A percentile compares a stretch with the other conserved stretches of the same genome.
phyloP scores from a whole-genome alignment of 2,797 vertebrate species.

The Mormyrus proboscirostris region DNA sequence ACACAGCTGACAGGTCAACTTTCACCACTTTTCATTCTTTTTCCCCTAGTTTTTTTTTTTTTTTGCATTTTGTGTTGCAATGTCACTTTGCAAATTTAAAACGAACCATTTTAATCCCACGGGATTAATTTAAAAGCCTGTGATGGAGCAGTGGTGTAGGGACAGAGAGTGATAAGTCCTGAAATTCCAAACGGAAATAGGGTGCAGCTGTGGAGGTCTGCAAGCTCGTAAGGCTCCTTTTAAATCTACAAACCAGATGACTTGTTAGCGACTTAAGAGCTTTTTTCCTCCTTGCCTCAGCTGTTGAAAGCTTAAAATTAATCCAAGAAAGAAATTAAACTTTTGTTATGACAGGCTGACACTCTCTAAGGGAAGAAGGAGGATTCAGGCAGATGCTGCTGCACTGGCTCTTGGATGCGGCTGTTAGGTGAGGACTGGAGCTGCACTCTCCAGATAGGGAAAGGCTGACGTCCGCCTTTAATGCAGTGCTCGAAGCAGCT shows the following conservation, averaged over 20 bases:
- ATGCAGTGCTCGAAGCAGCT: background rate
- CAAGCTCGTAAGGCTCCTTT: constrained; percentile 35
- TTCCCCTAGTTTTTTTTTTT: constrained; percentile 1
- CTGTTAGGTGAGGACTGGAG: background rate
- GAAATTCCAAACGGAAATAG: constrained; percentile 40
- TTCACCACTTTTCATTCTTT: constrained; percentile 17
- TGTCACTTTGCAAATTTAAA: constrained; percentile 42
- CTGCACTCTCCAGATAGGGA: background rate
- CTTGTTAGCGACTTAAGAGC: constrained; percentile 48
- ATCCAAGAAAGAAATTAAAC: constrained; percentile 55
- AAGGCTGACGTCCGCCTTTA: background rate
- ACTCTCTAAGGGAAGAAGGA: constrained; percentile 43
- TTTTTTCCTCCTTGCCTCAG: constrained; percentile 46
- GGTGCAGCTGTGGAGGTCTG: constrained; percentile 39
- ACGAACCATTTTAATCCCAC: constrained; percentile 36
- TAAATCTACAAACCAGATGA: constrained; percentile 60
- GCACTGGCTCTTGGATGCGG: background rate
- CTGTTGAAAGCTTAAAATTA: constrained; percentile 44
- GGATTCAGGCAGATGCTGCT: constrained; percentile 29
- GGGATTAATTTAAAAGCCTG: constrained; percentile 46
- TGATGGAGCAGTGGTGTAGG: constrained; percentile 12
- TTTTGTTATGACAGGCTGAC: constrained; percentile 47
- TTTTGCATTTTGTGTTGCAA: constrained; percentile 39
- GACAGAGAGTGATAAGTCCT: constrained; percentile 47
- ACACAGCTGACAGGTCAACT: background rate